Evolutionary conservation across 2,113 vertebrate species (phyloP).

Genomic region (Myrmecophaga tridactyla): DNA sequence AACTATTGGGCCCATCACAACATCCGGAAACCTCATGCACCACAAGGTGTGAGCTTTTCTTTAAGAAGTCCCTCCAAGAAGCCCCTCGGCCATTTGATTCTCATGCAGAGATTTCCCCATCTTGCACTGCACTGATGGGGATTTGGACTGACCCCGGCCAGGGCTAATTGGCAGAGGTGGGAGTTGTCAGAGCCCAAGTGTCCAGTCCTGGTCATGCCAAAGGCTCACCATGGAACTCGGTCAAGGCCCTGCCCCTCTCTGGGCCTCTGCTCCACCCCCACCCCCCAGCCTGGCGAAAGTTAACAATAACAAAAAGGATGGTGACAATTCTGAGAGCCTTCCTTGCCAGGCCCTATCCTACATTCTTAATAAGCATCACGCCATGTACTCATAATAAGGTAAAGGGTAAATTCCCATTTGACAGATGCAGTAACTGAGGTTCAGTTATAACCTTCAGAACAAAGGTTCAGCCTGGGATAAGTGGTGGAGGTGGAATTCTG

Average conservation of each 20-base stretch:
- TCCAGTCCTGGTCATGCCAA: not conserved
- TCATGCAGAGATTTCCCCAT: not conserved
- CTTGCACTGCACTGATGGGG: not conserved
- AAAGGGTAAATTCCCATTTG: not conserved
- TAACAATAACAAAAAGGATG: not conserved
- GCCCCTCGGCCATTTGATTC: not conserved
- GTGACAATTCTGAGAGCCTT: not conserved
- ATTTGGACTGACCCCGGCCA: not conserved
- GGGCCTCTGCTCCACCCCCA: not conserved
- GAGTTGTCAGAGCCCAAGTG: not conserved
- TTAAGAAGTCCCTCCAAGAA: not conserved
- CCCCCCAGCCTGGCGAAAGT: not conserved
- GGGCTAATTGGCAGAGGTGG: not conserved
- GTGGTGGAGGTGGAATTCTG: not conserved
- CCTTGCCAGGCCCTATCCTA: not conserved
- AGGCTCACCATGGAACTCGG: accelerated
- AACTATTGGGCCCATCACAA: not conserved
- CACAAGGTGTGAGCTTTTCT: not conserved
- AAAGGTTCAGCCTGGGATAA: not conserved
- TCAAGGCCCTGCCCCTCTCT: not conserved
- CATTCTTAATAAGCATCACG: not conserved
- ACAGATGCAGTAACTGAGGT: not conserved
- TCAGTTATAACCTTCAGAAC: too few species aligned
- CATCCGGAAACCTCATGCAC: not conserved
- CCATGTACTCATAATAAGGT: too few species aligned